Percentiles rank a stretch among this genome's conserved stretches.
Conservation (phyloP, 2,113 vertebrate species). For the Scatophagus argus region DNA sequence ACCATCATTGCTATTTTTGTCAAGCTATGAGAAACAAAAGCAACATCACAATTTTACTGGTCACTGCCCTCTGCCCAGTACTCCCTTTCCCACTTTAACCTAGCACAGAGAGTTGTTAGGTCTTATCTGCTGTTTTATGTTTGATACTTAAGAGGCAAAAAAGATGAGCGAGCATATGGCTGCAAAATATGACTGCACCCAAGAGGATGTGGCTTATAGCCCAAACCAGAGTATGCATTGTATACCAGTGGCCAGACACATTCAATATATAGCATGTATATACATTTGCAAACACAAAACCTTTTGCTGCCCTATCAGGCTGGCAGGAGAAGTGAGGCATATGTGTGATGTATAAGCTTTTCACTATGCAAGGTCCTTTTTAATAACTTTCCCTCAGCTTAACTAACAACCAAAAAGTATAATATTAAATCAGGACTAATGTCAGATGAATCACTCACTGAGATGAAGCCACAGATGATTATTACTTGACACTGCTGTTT, state of each 20-base stretch:
- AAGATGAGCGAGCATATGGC: constrained; percentile 55
- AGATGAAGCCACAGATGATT: too few species aligned
- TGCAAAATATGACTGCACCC: constrained; percentile 49
- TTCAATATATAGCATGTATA: background rate
- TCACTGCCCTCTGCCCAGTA: constrained; percentile 6
- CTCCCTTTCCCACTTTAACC: constrained; percentile 31
- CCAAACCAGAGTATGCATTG: constrained; percentile 2
- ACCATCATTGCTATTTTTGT: constrained; percentile 7
- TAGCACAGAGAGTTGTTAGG: background rate
- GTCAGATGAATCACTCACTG: background rate
- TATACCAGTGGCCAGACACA: constrained; percentile 15
- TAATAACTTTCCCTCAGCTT: background rate
- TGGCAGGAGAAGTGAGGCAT: background rate
- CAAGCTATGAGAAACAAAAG: constrained; percentile 14
- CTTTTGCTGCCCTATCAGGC: background rate
- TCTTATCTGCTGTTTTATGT: constrained; percentile 50
- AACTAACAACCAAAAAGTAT: background rate
- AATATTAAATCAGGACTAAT: background rate
- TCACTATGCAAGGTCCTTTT: background rate
- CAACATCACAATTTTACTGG: constrained; percentile 33
- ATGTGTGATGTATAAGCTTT: background rate
- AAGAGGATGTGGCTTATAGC: constrained; percentile 20
- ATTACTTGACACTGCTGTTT: too few species aligned
- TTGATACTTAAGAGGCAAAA: constrained; percentile 18
- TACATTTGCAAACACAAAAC: background rate